Percentiles rank a stretch among this genome's conserved stretches.
Evolutionary conservation across 2,888 invertebrate genomes (phyloP).

Genomic region (Cheilosia pagana): DNA sequence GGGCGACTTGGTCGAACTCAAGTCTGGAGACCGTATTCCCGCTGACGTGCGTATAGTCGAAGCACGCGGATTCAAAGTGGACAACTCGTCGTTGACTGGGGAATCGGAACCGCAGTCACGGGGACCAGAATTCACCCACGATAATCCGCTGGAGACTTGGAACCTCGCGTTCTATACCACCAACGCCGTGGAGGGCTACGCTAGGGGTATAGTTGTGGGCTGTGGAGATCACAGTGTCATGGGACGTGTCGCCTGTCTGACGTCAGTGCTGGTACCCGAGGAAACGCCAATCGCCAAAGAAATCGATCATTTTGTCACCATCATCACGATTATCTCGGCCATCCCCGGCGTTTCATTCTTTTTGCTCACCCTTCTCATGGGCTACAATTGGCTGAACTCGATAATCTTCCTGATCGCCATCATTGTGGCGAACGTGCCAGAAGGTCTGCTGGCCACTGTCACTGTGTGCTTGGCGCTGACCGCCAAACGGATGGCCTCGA

Average conservation of each 20-base stretch:
- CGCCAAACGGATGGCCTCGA: constrained; percentile 98
- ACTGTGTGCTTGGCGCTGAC: constrained; percentile 98
- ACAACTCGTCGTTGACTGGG: constrained; percentile 88
- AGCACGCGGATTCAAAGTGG: constrained; percentile 83
- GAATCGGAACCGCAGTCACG: constrained; percentile 87
- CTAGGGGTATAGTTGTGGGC: constrained; percentile 90
- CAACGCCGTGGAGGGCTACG: constrained; percentile 85
- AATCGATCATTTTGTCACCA: constrained; percentile 97
- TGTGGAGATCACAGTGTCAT: constrained; percentile 96
- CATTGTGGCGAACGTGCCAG: constrained; percentile 98
- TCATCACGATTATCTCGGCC: constrained; percentile 96
- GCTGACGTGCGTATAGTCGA: constrained; percentile 89
- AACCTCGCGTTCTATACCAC: constrained; percentile 86
- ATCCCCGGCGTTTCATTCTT: constrained; percentile 97
- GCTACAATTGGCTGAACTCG: constrained; percentile 98
- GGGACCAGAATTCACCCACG: constrained; percentile 83
- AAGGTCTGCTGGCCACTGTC: constrained; percentile 97
- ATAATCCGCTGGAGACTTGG: constrained; percentile 85
- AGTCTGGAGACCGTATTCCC: constrained; percentile 89
- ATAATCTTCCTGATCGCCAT: constrained; percentile 99
- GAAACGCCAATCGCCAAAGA: constrained; percentile 98
- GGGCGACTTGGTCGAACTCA: constrained; percentile 89
- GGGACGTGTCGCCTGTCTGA: constrained; percentile 95
- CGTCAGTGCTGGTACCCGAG: constrained; percentile 94
- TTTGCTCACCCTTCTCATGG: constrained; percentile 95